Percentiles rank a stretch among this genome's conserved stretches.
These are phyloP conservation scores for Bombycilla garrulus DNA, from an alignment of 2,113 vertebrate species.

Conservation along the genomic window DNA sequence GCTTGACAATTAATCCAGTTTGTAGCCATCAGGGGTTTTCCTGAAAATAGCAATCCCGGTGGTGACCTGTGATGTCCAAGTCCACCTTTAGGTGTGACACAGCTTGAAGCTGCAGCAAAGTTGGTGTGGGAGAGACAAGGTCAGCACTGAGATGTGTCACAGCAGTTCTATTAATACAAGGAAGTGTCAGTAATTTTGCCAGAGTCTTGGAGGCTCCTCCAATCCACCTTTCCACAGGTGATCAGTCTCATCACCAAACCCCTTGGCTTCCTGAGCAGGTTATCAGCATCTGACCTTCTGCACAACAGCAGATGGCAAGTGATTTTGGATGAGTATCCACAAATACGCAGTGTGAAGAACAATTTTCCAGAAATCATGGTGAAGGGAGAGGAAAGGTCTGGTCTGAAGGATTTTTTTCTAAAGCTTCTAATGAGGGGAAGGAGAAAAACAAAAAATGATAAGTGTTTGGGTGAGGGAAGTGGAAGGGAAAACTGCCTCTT, in stretches of 20 bases:
- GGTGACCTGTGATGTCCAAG: background rate
- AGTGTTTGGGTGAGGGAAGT: background rate
- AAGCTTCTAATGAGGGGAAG: background rate
- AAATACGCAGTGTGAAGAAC: background rate
- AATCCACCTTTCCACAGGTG: background rate
- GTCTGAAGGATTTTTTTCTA: background rate
- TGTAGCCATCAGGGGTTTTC: background rate
- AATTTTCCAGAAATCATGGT: background rate
- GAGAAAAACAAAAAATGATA: background rate
- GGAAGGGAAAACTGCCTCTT: background rate
- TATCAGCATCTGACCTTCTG: background rate
- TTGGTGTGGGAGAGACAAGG: background rate
- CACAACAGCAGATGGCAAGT: background rate
- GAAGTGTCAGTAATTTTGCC: background rate
- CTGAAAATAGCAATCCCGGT: background rate
- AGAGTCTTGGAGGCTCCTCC: background rate
- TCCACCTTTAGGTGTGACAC: background rate
- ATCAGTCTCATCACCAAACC: background rate
- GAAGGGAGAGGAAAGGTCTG: background rate
- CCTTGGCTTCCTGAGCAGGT: background rate
- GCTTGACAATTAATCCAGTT: background rate
- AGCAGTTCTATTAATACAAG: background rate
- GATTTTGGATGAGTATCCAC: background rate
- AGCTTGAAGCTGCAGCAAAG: background rate
- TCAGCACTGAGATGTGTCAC: background rate